These are phyloP conservation scores for Forbesichthys papilliferus DNA, from an alignment of 2,113 vertebrate genomes.

Conservation along the genomic window DNA sequence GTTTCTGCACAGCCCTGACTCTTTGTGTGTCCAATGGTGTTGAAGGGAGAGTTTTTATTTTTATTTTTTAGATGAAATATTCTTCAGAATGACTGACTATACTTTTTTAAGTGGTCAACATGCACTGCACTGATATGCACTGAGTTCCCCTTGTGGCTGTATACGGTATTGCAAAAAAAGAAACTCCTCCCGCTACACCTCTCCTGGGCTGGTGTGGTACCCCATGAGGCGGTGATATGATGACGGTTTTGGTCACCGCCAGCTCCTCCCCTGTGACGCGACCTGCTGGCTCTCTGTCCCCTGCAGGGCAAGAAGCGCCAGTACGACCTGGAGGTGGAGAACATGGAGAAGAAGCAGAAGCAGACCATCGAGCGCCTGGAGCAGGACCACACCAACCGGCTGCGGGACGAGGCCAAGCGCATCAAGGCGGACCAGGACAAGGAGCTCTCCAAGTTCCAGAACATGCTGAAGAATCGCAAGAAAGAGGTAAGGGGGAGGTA, in stretches of 20 bases:
- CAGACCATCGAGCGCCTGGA: conserved; percentile 97
- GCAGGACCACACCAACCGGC: conserved; percentile 93
- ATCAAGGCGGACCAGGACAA: conserved; percentile 98
- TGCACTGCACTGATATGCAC: too few relatives aligned
- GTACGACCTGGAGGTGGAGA: conserved; percentile 96
- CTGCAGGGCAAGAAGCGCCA: conserved; percentile 89
- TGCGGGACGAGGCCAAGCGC: conserved; percentile 93
- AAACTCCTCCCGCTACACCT: not conserved
- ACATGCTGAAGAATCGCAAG: conserved; percentile 92
- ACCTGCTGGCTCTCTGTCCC: not conserved
- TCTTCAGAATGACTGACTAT: too few relatives aligned
- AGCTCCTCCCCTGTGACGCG: not conserved
- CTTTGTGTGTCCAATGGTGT: too few relatives aligned
- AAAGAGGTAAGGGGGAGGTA: conserved; percentile 87
- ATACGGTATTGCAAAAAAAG: too few relatives aligned
- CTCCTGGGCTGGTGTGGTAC: not conserved
- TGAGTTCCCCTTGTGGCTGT: too few relatives aligned
- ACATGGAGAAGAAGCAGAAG: conserved; percentile 96
- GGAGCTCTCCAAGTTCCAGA: conserved; percentile 97
- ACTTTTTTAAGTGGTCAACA: too few relatives aligned
- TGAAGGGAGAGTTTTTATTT: too few relatives aligned
- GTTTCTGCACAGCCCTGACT: too few relatives aligned
- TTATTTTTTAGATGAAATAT: too few relatives aligned
- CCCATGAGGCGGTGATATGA: not conserved
- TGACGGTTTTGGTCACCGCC: not conserved